phyloP scores from a whole-genome alignment of 2,797 vertebrate species.

The Sebastes oblongus region DNA sequence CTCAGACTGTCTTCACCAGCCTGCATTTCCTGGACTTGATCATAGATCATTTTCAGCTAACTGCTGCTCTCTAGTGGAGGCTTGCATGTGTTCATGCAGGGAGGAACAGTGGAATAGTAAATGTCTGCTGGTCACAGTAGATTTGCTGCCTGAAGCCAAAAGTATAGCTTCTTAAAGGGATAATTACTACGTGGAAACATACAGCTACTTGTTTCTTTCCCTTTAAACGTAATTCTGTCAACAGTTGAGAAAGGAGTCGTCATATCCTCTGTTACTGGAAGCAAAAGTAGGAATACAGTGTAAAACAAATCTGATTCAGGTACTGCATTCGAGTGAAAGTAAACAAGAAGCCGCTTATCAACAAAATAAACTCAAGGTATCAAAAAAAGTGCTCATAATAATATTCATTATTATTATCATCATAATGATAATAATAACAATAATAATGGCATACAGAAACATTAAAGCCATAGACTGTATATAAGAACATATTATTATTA shows the following conservation, averaged over 20 bases:
- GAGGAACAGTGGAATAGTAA: neutral
- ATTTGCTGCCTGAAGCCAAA: neutral
- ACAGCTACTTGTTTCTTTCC: neutral
- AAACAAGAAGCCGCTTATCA: neutral
- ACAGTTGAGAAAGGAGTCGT: neutral
- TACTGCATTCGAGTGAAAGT: neutral
- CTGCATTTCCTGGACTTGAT: neutral
- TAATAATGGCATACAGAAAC: too few species aligned
- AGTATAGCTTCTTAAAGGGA: neutral
- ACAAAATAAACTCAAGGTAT: neutral
- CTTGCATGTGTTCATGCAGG: too few species aligned
- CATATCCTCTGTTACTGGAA: neutral
- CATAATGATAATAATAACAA: too few species aligned
- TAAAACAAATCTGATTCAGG: neutral
- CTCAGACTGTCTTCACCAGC: neutral
- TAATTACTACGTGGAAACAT: neutral
- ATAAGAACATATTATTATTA: too few species aligned
- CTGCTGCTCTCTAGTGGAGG: slow-evolving; percentile 61
- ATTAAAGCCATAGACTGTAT: too few species aligned
- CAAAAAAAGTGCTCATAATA: too few species aligned
- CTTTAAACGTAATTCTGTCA: neutral
- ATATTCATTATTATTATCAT: too few species aligned
- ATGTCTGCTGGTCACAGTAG: neutral
- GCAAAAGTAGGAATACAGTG: neutral
- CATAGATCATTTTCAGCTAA: neutral